These are phyloP conservation scores for Antitype chi DNA, from an alignment of 2,888 invertebrate species.

Conservation along the genomic window DNA sequence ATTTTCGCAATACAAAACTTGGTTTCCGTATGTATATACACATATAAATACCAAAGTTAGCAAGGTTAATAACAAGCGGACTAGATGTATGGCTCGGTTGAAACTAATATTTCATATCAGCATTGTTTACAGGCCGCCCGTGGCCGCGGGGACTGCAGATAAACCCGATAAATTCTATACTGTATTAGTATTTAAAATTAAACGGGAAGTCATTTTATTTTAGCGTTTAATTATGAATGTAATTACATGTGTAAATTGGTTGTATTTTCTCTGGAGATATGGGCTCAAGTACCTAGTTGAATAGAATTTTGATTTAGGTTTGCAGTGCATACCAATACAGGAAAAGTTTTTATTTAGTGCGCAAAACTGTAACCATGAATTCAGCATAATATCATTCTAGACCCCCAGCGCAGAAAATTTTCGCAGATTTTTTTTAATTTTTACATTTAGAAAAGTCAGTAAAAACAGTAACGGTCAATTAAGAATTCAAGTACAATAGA, in stretches of 20 bases:
- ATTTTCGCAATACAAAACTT: conserved; percentile 62
- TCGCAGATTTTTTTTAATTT: no score
- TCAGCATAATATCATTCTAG: no score
- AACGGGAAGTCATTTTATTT: conserved; percentile 59
- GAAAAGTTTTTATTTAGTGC: no score
- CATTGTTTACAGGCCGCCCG: conserved; percentile 79
- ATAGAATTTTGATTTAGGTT: conserved; percentile 31
- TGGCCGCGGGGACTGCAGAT: conserved; percentile 74
- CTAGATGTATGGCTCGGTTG: conserved; percentile 76
- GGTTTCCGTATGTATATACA: conserved; percentile 47
- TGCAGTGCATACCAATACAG: neutral
- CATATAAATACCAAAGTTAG: conserved; percentile 67
- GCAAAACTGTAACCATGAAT: no score
- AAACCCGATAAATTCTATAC: conserved; percentile 69
- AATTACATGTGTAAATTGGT: conserved; percentile 55
- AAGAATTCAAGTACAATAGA: no score
- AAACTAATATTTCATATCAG: conserved; percentile 80
- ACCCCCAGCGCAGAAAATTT: no score
- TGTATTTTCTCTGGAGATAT: conserved; percentile 30
- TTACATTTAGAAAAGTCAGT: no score
- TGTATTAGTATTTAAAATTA: conserved; percentile 68
- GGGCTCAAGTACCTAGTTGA: neutral
- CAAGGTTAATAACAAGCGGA: conserved; percentile 72
- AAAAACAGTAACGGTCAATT: no score
- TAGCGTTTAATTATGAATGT: conserved; percentile 55